Conservation (phyloP, 2,888 invertebrate species). For the Helicoverpa assulta region DNA sequence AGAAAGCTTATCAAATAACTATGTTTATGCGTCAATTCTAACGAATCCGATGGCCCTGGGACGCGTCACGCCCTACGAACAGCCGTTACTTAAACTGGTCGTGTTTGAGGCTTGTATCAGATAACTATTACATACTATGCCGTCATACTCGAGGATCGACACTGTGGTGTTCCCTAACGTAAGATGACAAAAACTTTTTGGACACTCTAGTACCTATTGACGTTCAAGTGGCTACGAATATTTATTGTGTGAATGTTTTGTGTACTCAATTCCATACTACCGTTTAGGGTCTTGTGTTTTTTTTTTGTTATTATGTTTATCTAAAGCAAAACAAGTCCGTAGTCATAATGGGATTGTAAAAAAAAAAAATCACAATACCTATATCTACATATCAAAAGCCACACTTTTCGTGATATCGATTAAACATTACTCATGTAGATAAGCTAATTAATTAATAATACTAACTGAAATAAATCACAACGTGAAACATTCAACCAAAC, state of each 20-base stretch:
- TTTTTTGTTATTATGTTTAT: not conserved
- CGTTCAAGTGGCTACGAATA: constrained; percentile 4
- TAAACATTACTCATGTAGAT: not conserved
- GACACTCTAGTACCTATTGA: no score
- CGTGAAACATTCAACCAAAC: not conserved
- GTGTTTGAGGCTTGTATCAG: constrained; percentile 19
- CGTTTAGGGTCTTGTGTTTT: no score
- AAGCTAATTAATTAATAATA: not conserved
- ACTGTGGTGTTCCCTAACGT: no score
- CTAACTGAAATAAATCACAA: not conserved
- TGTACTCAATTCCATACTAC: no score
- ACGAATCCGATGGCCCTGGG: constrained; percentile 33
- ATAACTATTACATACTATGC: constrained; percentile 8
- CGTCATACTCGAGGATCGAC: constrained; percentile 1
- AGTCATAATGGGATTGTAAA: not conserved
- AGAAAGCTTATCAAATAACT: constrained; percentile 62
- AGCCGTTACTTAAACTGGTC: constrained; percentile 11
- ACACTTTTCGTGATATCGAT: not conserved
- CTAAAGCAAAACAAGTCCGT: not conserved
- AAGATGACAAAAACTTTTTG: no score
- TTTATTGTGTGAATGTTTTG: not conserved
- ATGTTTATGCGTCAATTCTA: constrained; percentile 40
- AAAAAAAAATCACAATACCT: not conserved
- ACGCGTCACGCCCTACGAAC: constrained; percentile 53
- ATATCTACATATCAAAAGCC: not conserved